These are phyloP conservation scores for Falcaria lacertinaria DNA, from an alignment of 2,888 invertebrate genomes.

Conservation along the genomic window DNA sequence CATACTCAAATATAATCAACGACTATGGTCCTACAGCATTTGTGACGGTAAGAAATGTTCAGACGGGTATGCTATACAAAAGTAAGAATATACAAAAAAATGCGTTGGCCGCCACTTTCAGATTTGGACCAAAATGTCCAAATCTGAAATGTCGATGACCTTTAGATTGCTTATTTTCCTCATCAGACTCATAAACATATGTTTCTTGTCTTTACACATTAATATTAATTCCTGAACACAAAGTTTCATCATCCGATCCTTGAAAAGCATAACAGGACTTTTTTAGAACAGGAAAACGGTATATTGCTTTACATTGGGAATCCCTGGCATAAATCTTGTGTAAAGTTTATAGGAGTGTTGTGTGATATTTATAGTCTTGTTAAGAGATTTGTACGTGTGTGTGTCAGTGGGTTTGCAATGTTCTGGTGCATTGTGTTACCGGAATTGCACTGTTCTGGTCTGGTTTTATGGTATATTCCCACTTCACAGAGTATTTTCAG, in stretches of 20 bases:
- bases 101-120: too few relatives aligned
- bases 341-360: neutral
- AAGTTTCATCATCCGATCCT: neutral
- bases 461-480: neutral
- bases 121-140: too few relatives aligned
- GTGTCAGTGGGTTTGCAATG: neutral
- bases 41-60: too few relatives aligned
- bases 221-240: neutral
- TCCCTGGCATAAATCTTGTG: neutral
- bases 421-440: neutral
- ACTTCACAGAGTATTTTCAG: neutral
- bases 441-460: neutral
- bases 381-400: constrained; percentile 1
- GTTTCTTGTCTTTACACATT: neutral
- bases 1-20: too few relatives aligned
- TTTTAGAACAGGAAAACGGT: neutral
- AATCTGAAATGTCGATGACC: too few relatives aligned
- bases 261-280: neutral
- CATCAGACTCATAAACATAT: too few relatives aligned
- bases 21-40: too few relatives aligned
- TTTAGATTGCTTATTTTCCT: too few relatives aligned
- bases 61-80: too few relatives aligned
- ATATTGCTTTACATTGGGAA: neutral
- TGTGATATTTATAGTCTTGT: neutral
- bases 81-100: too few relatives aligned